Conservation (phyloP, 1,140 invertebrate species). For the Diabrotica undecimpunctata region DNA sequence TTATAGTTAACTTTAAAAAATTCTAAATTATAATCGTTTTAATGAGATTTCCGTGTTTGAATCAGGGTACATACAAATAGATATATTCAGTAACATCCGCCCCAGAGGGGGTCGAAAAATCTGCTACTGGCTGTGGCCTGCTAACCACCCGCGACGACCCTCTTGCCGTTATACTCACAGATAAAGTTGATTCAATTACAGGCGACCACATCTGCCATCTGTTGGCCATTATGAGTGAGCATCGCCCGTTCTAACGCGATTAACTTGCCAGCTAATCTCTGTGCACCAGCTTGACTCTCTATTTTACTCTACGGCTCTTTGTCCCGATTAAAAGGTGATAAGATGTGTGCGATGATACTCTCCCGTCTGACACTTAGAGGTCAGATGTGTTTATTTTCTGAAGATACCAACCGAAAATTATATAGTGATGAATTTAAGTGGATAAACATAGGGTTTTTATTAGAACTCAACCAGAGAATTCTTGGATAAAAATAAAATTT, state of each 20-base stretch:
- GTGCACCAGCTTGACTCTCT: constrained; percentile 41
- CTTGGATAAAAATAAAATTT: too few species aligned
- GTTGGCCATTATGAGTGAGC: constrained; percentile 47
- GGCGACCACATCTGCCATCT: constrained; percentile 47
- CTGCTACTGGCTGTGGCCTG: constrained; percentile 17
- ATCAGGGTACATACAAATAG: too few species aligned
- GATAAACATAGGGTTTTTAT: too few species aligned
- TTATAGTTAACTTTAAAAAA: too few species aligned
- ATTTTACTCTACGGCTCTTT: constrained; percentile 13
- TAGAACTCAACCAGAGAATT: too few species aligned
- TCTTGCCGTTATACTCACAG: constrained; percentile 44
- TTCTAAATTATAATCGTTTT: too few species aligned
- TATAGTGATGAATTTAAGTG: too few species aligned
- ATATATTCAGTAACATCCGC: too few species aligned
- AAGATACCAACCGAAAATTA: background rate
- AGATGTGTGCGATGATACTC: constrained; percentile 21
- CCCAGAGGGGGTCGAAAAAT: background rate
- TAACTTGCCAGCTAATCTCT: constrained; percentile 45
- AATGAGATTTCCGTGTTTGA: too few species aligned
- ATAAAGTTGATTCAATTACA: constrained; percentile 49
- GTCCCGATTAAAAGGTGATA: constrained; percentile 29
- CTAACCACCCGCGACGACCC: constrained; percentile 45
- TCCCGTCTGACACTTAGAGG: constrained; percentile 5
- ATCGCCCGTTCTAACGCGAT: constrained; percentile 45
- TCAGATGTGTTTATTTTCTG: constrained; percentile 10